Conservation (phyloP, 1,140 invertebrate species). For the Helicoverpa armigera region DNA sequence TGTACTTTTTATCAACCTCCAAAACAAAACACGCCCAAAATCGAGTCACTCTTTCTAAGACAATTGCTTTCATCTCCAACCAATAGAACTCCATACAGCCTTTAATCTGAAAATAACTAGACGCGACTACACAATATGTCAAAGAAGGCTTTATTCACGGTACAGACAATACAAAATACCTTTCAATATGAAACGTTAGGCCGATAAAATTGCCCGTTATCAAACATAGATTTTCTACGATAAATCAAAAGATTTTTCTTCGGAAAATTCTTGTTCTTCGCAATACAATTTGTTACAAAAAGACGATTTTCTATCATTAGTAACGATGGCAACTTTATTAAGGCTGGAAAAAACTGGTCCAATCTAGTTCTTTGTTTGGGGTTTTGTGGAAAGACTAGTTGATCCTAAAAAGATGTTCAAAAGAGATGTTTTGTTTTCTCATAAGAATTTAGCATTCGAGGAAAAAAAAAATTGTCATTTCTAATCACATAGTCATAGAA, state of each 20-base stretch:
- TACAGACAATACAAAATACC: background rate
- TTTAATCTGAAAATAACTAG: background rate
- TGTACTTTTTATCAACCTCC: no score
- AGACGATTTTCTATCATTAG: background rate
- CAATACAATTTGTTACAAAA: constrained; percentile 1
- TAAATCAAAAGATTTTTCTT: constrained; percentile 35
- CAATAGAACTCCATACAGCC: background rate
- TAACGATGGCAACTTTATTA: no score
- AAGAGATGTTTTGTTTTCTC: no score
- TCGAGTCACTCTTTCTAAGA: no score
- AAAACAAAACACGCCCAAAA: no score
- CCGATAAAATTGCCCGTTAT: constrained; percentile 12
- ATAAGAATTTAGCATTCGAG: no score
- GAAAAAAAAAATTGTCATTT: no score
- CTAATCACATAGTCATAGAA: no score
- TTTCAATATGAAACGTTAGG: background rate
- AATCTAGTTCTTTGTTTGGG: no score
- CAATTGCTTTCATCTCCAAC: background rate
- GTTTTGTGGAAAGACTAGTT: no score
- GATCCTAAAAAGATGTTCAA: no score
- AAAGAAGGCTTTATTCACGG: background rate
- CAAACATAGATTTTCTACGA: constrained; percentile 3
- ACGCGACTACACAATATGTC: background rate
- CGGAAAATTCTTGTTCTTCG: background rate
- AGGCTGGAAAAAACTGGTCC: no score